A percentile compares a stretch with the other conserved stretches of the same genome.
Conservation (phyloP, 2,113 vertebrate genomes). For the Danio rerio region GRCz12tu NC_133185.1:38955001-38955500, state of each 20-base stretch:
- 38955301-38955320: conserved; percentile 97
- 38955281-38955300: conserved; percentile 97
- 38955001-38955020: conserved; percentile 98
- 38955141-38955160: not conserved
- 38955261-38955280: conserved; percentile 96
- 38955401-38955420: conserved; percentile 26
- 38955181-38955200: not conserved
- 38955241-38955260: conserved; percentile 95
- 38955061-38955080: conserved; percentile 98
- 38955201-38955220: not conserved
- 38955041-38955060: conserved; percentile 94
- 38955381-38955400: conserved; percentile 34
- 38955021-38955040: conserved; percentile 98
- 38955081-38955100: conserved; percentile 98
- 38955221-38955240: conserved; percentile 98
- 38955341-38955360: conserved; percentile 99
- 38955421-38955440: conserved; percentile 2
- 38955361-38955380: conserved; percentile 38
- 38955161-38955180: not conserved
- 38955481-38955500: conserved; percentile 3
- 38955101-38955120: conserved; percentile 97
- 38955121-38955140: conserved; percentile 71
- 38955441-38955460: conserved; percentile 23
- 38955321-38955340: conserved; percentile 99
- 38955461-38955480: conserved; percentile 18